Percentiles rank a stretch among this genome's conserved stretches.
phyloP scores from a whole-genome alignment of 2,888 invertebrate genomes.

The Nomada ruficornis region DNA sequence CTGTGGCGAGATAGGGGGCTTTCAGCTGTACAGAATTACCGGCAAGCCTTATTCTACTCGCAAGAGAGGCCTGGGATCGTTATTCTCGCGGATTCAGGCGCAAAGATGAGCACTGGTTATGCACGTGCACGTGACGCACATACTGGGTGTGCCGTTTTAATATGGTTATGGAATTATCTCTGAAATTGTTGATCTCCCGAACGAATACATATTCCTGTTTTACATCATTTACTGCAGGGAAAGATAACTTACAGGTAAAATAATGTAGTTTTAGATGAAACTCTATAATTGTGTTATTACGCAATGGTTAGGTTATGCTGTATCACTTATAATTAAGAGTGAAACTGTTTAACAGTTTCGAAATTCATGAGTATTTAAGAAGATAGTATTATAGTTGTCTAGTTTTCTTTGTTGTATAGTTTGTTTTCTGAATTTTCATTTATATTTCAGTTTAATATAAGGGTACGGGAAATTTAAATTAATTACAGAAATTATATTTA shows the following conservation, averaged over 20 bases:
- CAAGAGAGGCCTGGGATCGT: conserved; percentile 36
- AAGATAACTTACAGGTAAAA: neutral
- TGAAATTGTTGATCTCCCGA: conserved; percentile 1
- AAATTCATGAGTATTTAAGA: no score
- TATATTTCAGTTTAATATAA: no score
- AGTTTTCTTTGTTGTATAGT: no score
- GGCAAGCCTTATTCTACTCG: conserved; percentile 42
- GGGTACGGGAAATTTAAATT: no score
- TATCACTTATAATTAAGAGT: no score
- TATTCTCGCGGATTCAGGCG: conserved; percentile 28
- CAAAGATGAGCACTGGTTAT: conserved; percentile 39
- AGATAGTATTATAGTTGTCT: no score
- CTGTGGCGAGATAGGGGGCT: neutral
- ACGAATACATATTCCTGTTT: neutral
- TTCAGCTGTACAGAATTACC: conserved; percentile 26
- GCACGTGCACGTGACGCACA: conserved; percentile 29
- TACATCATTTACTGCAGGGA: neutral
- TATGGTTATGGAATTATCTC: conserved; percentile 18
- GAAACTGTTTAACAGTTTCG: no score
- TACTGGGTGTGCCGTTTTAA: conserved; percentile 24
- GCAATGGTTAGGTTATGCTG: no score
- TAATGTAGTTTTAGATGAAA: neutral
- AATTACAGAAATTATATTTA: no score
- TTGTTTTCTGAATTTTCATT: no score
- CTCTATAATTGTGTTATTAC: no score